phyloP scores from a whole-genome alignment of 2,113 vertebrate species.

The Brachionichthys hirsutus region DNA sequence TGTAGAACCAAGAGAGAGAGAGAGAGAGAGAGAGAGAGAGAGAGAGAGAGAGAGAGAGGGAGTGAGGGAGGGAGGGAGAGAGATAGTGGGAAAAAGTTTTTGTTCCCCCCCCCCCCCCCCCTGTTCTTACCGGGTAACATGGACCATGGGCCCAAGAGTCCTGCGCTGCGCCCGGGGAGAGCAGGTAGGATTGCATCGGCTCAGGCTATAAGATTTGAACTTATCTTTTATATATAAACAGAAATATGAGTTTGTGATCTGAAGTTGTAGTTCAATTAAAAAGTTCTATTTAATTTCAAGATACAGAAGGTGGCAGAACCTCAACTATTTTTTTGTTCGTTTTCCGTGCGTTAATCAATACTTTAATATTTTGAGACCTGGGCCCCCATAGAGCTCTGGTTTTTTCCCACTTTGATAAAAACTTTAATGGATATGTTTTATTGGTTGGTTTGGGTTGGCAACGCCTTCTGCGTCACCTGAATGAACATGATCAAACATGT shows the following conservation, averaged over 20 bases:
- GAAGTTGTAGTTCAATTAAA: no score
- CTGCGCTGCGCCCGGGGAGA: slow-evolving; percentile 84
- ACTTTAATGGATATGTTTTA: no score
- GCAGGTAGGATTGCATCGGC: slow-evolving; percentile 84
- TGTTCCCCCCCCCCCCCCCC: slow-evolving; percentile 61
- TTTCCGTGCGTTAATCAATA: no score
- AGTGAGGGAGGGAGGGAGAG: slow-evolving; percentile 13
- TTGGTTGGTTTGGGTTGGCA: no score
- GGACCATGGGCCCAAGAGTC: slow-evolving; percentile 89
- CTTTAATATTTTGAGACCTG: no score
- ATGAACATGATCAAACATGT: no score
- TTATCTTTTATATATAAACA: not conserved
- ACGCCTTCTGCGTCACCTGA: no score
- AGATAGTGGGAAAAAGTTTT: slow-evolving; percentile 53
- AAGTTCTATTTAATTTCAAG: no score
- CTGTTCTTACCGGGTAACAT: slow-evolving; percentile 78
- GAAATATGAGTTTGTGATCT: not conserved
- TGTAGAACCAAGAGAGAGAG: slow-evolving; percentile 57
- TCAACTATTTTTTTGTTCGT: no score
- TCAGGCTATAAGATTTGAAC: slow-evolving; percentile 9
- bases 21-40: slow-evolving; percentile 17
- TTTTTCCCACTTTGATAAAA: no score
- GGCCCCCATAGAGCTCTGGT: no score
- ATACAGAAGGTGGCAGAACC: no score
- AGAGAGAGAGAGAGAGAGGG: slow-evolving; percentile 29